Conservation (phyloP, 2,113 vertebrate species). For the Indri indri region DNA sequence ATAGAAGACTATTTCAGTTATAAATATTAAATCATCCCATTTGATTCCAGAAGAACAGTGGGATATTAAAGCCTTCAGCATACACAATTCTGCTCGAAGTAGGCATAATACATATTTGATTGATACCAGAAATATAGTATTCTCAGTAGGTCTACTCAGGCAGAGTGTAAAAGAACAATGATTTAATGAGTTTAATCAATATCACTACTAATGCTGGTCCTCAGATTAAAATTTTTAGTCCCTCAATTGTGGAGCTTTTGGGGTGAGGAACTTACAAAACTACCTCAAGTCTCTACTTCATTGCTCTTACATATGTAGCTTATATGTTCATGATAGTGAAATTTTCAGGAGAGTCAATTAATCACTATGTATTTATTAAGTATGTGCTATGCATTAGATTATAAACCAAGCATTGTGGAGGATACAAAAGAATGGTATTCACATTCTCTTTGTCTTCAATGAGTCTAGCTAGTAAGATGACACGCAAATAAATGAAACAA, state of each 20-base stretch:
- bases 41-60: not conserved
- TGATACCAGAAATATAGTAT: not conserved
- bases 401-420: not conserved
- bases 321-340: not conserved
- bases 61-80: not conserved
- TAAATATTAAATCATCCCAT: not conserved
- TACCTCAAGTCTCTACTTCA: not conserved
- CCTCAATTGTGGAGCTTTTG: not conserved
- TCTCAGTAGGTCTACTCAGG: not conserved
- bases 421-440: not conserved
- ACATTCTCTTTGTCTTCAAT: not conserved
- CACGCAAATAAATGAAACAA: not conserved
- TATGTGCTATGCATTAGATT: not conserved
- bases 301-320: not conserved
- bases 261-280: slow-evolving; percentile 9
- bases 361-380: not conserved
- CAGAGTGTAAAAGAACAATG: not conserved
- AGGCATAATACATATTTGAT: not conserved
- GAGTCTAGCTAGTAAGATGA: not conserved
- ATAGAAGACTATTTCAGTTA: not conserved
- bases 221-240: not conserved
- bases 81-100: slow-evolving; percentile 5
- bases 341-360: not conserved
- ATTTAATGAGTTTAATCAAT: slow-evolving; percentile 20
- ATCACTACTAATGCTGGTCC: not conserved